phyloP scores from a whole-genome alignment of 1,140 invertebrate species.

The Zaprionus vittiger region DNA sequence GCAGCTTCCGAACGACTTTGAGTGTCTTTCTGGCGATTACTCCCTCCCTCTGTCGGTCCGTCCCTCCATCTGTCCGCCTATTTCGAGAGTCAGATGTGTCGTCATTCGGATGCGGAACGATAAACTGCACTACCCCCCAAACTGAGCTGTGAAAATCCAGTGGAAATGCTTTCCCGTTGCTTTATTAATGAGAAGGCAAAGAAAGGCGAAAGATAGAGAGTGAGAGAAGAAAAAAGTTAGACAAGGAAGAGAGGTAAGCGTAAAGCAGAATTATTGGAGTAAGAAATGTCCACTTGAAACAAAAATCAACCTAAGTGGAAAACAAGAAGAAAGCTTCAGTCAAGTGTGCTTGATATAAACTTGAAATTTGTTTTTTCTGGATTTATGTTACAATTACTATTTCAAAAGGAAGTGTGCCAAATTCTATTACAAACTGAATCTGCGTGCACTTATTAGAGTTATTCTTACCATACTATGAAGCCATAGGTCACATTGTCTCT shows the following conservation, averaged over 20 bases:
- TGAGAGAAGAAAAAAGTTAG: not conserved
- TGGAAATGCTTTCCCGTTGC: not conserved
- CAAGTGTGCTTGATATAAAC: too few species aligned
- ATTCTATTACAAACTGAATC: too few species aligned
- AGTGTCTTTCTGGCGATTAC: not conserved
- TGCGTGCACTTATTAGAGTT: too few species aligned
- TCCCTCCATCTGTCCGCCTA: not conserved
- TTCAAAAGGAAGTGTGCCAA: too few species aligned
- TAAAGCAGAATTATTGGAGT: not conserved
- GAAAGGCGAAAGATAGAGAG: not conserved
- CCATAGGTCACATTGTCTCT: too few species aligned
- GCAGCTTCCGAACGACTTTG: not conserved
- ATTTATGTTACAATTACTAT: too few species aligned
- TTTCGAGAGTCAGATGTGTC: not conserved
- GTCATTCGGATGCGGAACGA: constrained; percentile 1
- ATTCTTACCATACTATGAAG: too few species aligned
- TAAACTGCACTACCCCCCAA: not conserved
- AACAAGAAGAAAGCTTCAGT: too few species aligned
- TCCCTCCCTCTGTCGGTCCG: not conserved
- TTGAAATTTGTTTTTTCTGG: too few species aligned
- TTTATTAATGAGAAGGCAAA: constrained; percentile 2
- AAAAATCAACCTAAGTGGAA: not conserved
- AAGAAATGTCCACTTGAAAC: not conserved
- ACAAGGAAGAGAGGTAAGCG: not conserved
- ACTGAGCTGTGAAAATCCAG: constrained; percentile 5